Evolutionary conservation across 2,888 invertebrate species (phyloP), one percentile per base, ranked within the genome.

Genomic region (Chrysotoxum bicinctum): DNA sequence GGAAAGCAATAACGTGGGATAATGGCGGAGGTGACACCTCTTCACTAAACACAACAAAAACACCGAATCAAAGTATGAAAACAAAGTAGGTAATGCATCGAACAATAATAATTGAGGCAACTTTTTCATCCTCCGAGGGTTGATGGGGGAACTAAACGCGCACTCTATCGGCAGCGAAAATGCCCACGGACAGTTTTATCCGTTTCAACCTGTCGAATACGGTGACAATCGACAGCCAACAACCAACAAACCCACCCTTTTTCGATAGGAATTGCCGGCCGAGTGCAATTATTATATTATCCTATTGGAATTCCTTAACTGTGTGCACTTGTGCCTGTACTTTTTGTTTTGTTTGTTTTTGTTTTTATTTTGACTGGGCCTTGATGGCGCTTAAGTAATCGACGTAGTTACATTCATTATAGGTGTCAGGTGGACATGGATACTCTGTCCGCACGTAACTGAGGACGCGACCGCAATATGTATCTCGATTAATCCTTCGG

Each of bases 331-430:
- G 48, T 30, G 10, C 35, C 30, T 58, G 40, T 66, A 43, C 50
- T 60, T 43, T 68, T 40, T n/a, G 10, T 4, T 43, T 56, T 69
- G 4, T 54, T 54, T 54, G 50, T 32, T 32, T 32, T 66, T 50
- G 7, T 26, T 32, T 74, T 79, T 80, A 19, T 70, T 64, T 80
- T 69, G 75, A 54, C 58, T 76, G 26, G 48, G 48, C 52, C n/a
- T 54, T 45, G 64, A 37, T 72, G 72, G 82, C 72, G 82, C 77
- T 77, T 30, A 66, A 58, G 56, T 77, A 77, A 77, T 72, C 82
- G 76, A 9, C 37, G 62, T 40, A 56, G 62, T 70, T 54, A 76
- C 76, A 73, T 68, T 58, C 30, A 68, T 74, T 79, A 68, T 72
- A 12, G 68, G 74, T 80, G 62, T 64, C 62, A 70, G 30, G 37